Evolutionary conservation across 2,113 vertebrate genomes (phyloP).

Genomic region (Meleagris gallopavo): DNA sequence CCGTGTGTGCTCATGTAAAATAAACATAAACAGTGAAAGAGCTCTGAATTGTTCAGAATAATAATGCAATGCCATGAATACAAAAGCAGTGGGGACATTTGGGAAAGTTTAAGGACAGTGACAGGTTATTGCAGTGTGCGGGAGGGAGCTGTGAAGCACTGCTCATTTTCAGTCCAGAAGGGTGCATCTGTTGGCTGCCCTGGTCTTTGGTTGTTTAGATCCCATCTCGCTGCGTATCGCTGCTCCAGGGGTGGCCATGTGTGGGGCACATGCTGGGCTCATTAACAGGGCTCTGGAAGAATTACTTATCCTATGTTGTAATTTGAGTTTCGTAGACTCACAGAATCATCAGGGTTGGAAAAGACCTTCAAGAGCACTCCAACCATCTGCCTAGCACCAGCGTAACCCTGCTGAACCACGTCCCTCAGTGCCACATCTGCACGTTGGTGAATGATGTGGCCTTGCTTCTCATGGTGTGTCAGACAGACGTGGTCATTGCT

Average conservation of each 20-base stretch:
- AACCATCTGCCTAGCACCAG: no score
- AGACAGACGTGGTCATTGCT: no score
- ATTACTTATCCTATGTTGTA: background rate
- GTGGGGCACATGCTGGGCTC: no score
- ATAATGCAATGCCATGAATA: background rate
- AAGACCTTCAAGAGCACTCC: no score
- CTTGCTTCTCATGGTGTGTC: no score
- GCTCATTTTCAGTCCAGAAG: background rate
- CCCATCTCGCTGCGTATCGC: no score
- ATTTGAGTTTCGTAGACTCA: background rate
- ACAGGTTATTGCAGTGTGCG: background rate
- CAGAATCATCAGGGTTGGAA: no score
- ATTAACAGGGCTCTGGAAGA: background rate
- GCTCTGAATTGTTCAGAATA: background rate
- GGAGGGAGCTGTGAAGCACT: background rate
- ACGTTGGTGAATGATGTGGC: no score
- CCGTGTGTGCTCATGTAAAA: background rate
- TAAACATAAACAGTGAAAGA: background rate
- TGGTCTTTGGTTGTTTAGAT: background rate
- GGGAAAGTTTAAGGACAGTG: background rate
- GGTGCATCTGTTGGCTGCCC: background rate
- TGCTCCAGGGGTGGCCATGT: no score
- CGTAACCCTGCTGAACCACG: no score
- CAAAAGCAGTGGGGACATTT: background rate
- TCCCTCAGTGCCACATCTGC: no score